These are phyloP conservation scores for Rugalucina vietnamica DNA, from an alignment of 2,888 invertebrate species.

Conservation along the genomic window DNA sequence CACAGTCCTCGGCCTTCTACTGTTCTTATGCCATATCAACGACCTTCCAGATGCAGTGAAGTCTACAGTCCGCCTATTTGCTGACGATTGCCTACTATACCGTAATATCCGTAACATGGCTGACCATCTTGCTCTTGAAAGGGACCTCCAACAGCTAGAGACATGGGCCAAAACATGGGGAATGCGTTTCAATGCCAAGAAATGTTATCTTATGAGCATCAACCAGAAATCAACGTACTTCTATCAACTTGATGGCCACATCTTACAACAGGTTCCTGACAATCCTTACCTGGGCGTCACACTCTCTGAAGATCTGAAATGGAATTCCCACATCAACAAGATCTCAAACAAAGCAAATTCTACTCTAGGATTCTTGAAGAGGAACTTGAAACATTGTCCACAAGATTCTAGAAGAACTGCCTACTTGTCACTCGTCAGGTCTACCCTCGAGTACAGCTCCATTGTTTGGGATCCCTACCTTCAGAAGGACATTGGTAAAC, in stretches of 20 bases:
- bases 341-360: too few species aligned
- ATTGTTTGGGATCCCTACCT: too few species aligned
- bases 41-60: slow-evolving; percentile 34
- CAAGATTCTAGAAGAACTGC: too few species aligned
- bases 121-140: slow-evolving; percentile 5
- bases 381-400: too few species aligned
- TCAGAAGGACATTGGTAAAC: too few species aligned
- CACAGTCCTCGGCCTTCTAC: slow-evolving; percentile 25
- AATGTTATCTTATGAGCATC: slow-evolving; percentile 18
- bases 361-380: too few species aligned
- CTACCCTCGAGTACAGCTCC: too few species aligned
- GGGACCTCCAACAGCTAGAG: slow-evolving; percentile 18
- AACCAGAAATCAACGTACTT: slow-evolving; percentile 14
- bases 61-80: slow-evolving; percentile 37
- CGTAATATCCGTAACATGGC: neutral
- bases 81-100: slow-evolving; percentile 40
- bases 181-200: slow-evolving; percentile 24
- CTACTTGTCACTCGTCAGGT: too few species aligned
- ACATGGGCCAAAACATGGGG: slow-evolving; percentile 18
- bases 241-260: slow-evolving; percentile 13
- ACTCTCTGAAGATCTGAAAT: slow-evolving; percentile 24
- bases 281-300: slow-evolving; percentile 22
- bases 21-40: slow-evolving; percentile 33
- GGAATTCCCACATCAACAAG: too few species aligned
- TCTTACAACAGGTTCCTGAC: slow-evolving; percentile 23